Evolutionary conservation across 1,140 invertebrate genomes (phyloP), one percentile per base, ranked within the genome.

Genomic region (Galleria mellonella): DNA sequence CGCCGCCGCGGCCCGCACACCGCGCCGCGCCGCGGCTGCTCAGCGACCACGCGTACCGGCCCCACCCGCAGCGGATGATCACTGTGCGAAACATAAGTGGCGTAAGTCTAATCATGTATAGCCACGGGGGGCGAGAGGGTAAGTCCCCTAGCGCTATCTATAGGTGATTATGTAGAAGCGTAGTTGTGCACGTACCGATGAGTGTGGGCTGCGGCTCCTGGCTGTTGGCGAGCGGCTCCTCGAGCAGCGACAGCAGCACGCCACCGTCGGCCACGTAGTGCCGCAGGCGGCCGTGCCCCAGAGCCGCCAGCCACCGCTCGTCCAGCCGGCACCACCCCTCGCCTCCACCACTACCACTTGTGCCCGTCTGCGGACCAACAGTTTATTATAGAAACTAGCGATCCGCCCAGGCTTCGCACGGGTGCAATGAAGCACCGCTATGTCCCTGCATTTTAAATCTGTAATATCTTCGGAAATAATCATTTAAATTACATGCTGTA

Each of bases 191-290:
- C 69, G 77, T 42, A 91, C 90, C 87, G 43, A 89, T 88, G 4
- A 94, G 88, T 0, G 92, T 93, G 4, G 92, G 92, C 62, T 93
- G 92, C 8, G 92, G 91, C 78, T 94, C 92, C 71, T 91, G 92
- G 78, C 93, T 91, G 59, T 94, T 94, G 2, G 94, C 94, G 0
- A 97, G 83, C 10, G 96, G 95, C 72, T 98, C 95, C 72, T 99
- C 97, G 4, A 98, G 74, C 33, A 99, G 76, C 1, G 95, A 96
- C 29, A 99, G 81, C 67, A 99, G 91, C 0, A 95, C 94, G 2
- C 92, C 91, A 56, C 97, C 96, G 67, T 98, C 96, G 0, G 95
- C 91, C 0, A 97, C 94, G 86, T 96, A 98, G 84, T 98, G 98
- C 35, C 94, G 88, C 76, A 97, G 54, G 7, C 79, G 23, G 70